Evolutionary conservation across 2,888 invertebrate genomes (phyloP).

Genomic region (Ellobium chinense): DNA sequence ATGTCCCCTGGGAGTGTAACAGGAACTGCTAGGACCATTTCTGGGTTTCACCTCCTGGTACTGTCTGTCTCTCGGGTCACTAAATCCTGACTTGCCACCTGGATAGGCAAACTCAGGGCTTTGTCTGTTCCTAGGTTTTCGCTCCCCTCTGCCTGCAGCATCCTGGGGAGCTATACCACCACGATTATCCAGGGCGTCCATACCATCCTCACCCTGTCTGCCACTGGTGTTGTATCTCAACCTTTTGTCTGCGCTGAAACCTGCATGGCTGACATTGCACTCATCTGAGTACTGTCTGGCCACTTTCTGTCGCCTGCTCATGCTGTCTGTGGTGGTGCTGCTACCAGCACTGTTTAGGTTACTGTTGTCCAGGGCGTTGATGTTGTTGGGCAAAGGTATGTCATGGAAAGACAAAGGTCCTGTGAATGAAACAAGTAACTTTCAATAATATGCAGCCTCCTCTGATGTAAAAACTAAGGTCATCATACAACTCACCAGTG

Average conservation of each 20-base stretch:
- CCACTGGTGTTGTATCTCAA: background rate
- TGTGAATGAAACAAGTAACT: background rate
- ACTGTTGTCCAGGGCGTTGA: background rate
- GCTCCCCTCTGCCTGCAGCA: background rate
- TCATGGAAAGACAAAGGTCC: background rate
- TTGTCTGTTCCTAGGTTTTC: background rate
- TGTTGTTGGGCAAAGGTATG: constrained; percentile 19
- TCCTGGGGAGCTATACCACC: background rate
- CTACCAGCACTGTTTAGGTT: background rate
- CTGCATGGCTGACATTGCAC: constrained; percentile 52
- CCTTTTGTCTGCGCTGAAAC: background rate
- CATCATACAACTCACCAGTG: no score
- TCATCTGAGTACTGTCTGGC: constrained; percentile 53
- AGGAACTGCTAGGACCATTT: background rate
- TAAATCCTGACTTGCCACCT: background rate
- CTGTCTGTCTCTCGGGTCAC: background rate
- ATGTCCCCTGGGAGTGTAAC: background rate
- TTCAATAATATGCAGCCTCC: no score
- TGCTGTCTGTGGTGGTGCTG: background rate
- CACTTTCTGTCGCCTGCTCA: background rate
- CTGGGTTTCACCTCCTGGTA: background rate
- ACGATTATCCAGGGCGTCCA: background rate
- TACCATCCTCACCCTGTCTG: background rate
- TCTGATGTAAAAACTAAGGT: no score
- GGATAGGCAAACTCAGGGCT: background rate